phyloP scores from a whole-genome alignment of 1,140 invertebrate genomes.

The Ericerus pela region DNA sequence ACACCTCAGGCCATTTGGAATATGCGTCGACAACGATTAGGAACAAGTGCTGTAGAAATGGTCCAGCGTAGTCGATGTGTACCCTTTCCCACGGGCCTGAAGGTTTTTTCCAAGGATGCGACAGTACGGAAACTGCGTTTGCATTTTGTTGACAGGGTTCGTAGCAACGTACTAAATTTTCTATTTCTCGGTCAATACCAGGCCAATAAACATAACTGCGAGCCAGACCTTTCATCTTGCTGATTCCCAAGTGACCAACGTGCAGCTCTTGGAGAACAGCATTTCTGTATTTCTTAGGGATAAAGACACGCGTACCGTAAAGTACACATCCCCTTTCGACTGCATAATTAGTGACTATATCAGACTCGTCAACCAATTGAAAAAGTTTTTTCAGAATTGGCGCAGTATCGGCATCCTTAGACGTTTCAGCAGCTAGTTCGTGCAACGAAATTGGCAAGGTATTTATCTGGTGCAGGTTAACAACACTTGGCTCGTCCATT shows the following conservation, averaged over 20 bases:
- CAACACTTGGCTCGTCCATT: slow-evolving; percentile 6
- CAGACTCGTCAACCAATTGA: slow-evolving; percentile 13
- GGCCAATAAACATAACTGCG: slow-evolving; percentile 34
- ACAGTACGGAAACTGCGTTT: no score
- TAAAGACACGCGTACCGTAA: slow-evolving; percentile 24
- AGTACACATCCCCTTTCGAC: slow-evolving; percentile 24
- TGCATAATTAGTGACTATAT: no score
- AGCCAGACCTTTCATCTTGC: slow-evolving; percentile 35
- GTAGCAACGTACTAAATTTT: slow-evolving; percentile 17
- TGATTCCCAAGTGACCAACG: slow-evolving; percentile 32
- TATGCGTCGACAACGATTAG: slow-evolving; percentile 32
- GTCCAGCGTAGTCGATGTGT: slow-evolving; percentile 28
- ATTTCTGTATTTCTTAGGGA: slow-evolving; percentile 23
- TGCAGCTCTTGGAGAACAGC: slow-evolving; percentile 30
- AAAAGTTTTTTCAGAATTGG: slow-evolving; percentile 13
- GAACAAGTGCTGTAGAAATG: slow-evolving; percentile 27
- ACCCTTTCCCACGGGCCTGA: slow-evolving; percentile 24
- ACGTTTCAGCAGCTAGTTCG: slow-evolving; percentile 1
- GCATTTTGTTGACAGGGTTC: slow-evolving; percentile 6
- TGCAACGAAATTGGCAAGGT: neutral
- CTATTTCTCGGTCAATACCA: slow-evolving; percentile 33
- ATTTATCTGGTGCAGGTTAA: neutral
- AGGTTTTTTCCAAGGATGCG: slow-evolving; percentile 25
- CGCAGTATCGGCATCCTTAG: neutral
- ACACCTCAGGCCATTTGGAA: slow-evolving; percentile 23